phyloP scores from a whole-genome alignment of 35 echinoderm and acorn worm species.

The Patiria miniata region DNA sequence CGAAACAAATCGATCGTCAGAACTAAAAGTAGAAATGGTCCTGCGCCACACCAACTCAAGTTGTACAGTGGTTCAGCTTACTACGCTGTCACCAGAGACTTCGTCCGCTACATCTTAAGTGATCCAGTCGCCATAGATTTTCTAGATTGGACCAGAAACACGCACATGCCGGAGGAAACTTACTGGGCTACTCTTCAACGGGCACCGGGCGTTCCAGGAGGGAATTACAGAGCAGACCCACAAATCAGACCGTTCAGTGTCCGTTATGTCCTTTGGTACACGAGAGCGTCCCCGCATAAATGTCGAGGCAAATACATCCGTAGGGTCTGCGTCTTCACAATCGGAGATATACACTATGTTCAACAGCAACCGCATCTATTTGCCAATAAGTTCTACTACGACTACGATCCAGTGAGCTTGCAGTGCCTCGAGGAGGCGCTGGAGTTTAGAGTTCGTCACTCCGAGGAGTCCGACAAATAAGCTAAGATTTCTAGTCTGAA shows the following conservation, averaged over 20 bases:
- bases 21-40: constrained; percentile 26
- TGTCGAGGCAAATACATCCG: constrained; percentile 56
- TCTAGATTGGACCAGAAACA: constrained; percentile 51
- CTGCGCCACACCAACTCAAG: constrained; percentile 58
- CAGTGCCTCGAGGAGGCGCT: constrained; percentile 79
- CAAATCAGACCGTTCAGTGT: neutral
- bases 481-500: too few species aligned
- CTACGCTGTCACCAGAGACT: constrained; percentile 34
- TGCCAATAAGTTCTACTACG: constrained; percentile 76
- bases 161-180: constrained; percentile 57
- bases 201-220: constrained; percentile 58
- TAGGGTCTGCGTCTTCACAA: constrained; percentile 59
- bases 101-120: constrained; percentile 49
- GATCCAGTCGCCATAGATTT: constrained; percentile 40
- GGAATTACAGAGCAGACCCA: constrained; percentile 18
- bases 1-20: constrained; percentile 1
- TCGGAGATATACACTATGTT: constrained; percentile 46
- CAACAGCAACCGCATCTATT: constrained; percentile 41
- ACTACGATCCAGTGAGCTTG: constrained; percentile 60
- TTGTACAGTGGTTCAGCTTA: constrained; percentile 66
- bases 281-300: neutral
- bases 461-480: neutral
- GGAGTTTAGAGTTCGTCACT: constrained; percentile 36
- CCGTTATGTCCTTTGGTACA: constrained; percentile 42
- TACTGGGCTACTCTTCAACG: constrained; percentile 64